Base-by-base conservation (phyloP, 92 coral and sea anemone species). In the Micromussa lordhowensis region DNA sequence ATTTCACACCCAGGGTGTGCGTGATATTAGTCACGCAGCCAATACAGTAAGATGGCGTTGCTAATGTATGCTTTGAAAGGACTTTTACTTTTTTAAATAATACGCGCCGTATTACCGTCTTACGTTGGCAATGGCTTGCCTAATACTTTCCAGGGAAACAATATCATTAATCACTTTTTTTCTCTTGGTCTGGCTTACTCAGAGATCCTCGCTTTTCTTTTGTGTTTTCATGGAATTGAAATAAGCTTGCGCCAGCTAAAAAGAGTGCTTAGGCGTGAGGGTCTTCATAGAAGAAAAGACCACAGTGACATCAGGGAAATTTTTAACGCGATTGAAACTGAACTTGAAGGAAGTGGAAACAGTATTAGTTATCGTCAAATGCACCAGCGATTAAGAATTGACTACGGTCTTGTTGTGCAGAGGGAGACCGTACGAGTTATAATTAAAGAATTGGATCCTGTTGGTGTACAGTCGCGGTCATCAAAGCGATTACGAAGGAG, bases 361-460 rank as follows among this genome's bases (percentile, higher is more conserved):
- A 59, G 22, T 59, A 59, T 26, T 81, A 69, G 84, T 4, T 80
- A 80, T 57, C 63, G 84, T 57, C 69, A 7, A 21, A 80, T 80
- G 84, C 84, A 80, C 70, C 70, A 80, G 70, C 35, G 48, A 44
- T 80, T 80, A 55, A 19, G 69, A 53, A n/a, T 49, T 29, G 84
- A 80, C 63, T 70, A 53, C 68, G 78, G 78, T 68, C 68, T 73
- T 32, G 81, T 68, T 49, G 82, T 63, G 31, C 64, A 73, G 26
- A 55, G 48, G 44, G 80, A 84, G 54, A 84, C 76, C 54, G 88
- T 84, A 48, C 80, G 70, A 72, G 80, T 59, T 68, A 59, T 84
- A 59, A 70, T 84, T 66, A 75, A 77, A 55, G 88, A 72, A 84
- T 77, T 84, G 77, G 91, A 87, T 70, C 91, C 91, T 48, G 29